phyloP scores from a whole-genome alignment of 2,113 vertebrate genomes.

The Eurypyga helias region DNA sequence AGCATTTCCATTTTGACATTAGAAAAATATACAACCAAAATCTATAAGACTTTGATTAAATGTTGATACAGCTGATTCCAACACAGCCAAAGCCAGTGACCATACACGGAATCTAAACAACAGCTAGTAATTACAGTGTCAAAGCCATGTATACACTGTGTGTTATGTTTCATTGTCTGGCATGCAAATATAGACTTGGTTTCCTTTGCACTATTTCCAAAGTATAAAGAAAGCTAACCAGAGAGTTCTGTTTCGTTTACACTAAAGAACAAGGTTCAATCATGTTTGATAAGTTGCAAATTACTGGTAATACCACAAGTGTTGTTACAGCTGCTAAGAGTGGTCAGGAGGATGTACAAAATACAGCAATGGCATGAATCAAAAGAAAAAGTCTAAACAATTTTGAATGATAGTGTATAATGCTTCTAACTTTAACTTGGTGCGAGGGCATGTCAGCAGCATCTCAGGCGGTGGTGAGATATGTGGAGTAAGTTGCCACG shows the following conservation, averaged over 20 bases:
- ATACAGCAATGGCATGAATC: slow-evolving; percentile 83
- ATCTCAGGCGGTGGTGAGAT: slow-evolving; percentile 57
- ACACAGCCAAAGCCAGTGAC: slow-evolving; percentile 83
- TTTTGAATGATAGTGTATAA: slow-evolving; percentile 82
- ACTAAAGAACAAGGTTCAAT: slow-evolving; percentile 90
- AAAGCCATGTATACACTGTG: slow-evolving; percentile 87
- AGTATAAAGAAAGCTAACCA: slow-evolving; percentile 85
- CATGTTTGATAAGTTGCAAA: slow-evolving; percentile 91
- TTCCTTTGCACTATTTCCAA: slow-evolving; percentile 86
- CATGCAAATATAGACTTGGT: slow-evolving; percentile 84
- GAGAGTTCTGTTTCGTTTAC: slow-evolving; percentile 85
- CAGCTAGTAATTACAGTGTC: slow-evolving; percentile 87
- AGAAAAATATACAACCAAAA: slow-evolving; percentile 87
- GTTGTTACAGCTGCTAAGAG: slow-evolving; percentile 88
- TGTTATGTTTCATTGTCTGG: slow-evolving; percentile 90
- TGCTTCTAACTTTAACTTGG: slow-evolving; percentile 78
- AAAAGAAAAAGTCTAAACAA: slow-evolving; percentile 85
- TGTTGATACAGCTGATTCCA: slow-evolving; percentile 92
- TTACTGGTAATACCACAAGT: slow-evolving; percentile 87
- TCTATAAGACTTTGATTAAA: slow-evolving; percentile 89
- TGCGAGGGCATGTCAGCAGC: slow-evolving; percentile 60
- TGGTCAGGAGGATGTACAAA: slow-evolving; percentile 84
- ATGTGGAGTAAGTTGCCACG: slow-evolving; percentile 4
- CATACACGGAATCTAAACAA: slow-evolving; percentile 88
- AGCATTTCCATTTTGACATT: slow-evolving; percentile 84